Base-by-base conservation (phyloP, 2,797 vertebrate genomes). In the Austrolebias charrua region DNA sequence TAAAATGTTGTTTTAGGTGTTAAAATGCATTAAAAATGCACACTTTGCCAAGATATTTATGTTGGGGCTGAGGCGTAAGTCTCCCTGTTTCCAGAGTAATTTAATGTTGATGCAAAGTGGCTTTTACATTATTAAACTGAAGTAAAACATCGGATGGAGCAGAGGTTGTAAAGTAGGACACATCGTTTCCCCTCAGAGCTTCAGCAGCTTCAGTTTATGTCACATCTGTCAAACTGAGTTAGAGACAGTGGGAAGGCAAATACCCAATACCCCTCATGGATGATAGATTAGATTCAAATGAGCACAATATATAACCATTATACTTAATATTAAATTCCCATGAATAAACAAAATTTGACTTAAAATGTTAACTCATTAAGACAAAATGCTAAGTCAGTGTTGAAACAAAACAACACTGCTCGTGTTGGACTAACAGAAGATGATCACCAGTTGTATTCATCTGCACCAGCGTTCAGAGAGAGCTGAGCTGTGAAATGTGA, bases 101-200 rank as follows among this genome's bases (percentile, higher is more conserved):
- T n/a, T n/a, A n/a, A n/a, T n/a, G n/a, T n/a, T 13, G 19, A 45
- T 55, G 60, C 61, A 46, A 68, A 77, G 48, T 58, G 56, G 19
- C 38, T 73, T 24, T 75, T 85, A 65, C 85, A 84, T 85, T 63
- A 70, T 80, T 84, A 80, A 87, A 73, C 0, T 6, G 5, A 11
- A 54, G 53, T 69, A 69, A 3, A 66, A 68, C 61, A n/a, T n/a
- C n/a, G n/a, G n/a, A n/a, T n/a, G n/a, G n/a, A n/a, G 73, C 71
- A 33, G 74, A 73, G 79, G 80, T 71, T 69, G 58, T 76, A 76
- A 88, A 89, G 75, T 85, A 84, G 88, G 85, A 83, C 85, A 81
- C 65, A 33, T 87, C 77, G 57, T 60, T 65, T 81, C 70, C 69
- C 76, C 63, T 69, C 66, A 63, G 79, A n/a, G n/a, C n/a, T n/a